Percentiles rank a stretch among this genome's conserved stretches.
These are phyloP conservation scores for Peucedramus taeniatus DNA, from an alignment of 2,113 vertebrate genomes.

Conservation along the genomic window DNA sequence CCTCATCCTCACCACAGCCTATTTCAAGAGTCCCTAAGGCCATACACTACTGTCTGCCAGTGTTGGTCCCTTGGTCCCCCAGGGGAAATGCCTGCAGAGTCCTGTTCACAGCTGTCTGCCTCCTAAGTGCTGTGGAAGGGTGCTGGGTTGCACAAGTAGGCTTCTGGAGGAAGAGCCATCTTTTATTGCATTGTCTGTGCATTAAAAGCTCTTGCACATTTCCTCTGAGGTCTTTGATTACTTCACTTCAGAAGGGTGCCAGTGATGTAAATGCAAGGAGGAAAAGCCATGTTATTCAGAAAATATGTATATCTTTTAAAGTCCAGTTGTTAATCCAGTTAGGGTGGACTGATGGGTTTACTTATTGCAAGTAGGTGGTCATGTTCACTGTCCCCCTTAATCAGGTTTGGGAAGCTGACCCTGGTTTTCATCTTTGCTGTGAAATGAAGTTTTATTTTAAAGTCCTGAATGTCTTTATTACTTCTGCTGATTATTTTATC, in stretches of 20 bases:
- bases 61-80: neutral
- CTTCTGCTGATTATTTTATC: neutral
- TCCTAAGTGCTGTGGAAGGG: rapidly evolving
- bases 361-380: neutral
- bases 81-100: neutral
- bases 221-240: neutral
- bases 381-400: neutral
- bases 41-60: rapidly evolving
- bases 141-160: neutral
- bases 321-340: neutral
- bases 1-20: neutral
- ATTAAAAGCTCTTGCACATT: neutral
- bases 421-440: neutral
- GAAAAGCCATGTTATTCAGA: neutral
- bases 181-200: neutral
- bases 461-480: neutral
- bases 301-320: neutral
- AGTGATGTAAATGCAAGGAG: neutral
- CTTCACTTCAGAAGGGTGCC: neutral
- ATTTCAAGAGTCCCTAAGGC: neutral
- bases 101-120: neutral
- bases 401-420: neutral
- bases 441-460: neutral
- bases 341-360: neutral
- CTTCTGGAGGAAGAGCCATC: neutral